These are phyloP conservation scores for Coelopa pilipes DNA, from an alignment of 2,888 invertebrate species.

Conservation along the genomic window DNA sequence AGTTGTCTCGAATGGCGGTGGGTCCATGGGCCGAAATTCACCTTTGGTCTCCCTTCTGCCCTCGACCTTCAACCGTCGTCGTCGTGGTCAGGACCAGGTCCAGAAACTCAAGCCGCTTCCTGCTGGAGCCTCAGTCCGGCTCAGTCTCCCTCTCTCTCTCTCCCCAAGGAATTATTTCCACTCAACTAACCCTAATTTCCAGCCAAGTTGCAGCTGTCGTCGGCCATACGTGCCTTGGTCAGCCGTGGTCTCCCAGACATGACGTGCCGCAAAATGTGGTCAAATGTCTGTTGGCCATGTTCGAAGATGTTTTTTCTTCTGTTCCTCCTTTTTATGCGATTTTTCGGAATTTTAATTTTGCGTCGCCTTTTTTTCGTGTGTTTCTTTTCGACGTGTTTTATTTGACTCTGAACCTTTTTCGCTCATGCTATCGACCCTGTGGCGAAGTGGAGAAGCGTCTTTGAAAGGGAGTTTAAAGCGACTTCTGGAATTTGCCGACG, in stretches of 20 bases:
- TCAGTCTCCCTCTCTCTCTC: not conserved
- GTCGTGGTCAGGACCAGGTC: not conserved
- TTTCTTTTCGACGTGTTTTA: no score
- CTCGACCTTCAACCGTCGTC: not conserved
- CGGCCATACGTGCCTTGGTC: no score
- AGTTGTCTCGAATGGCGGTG: no score
- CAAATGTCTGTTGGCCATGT: conserved; percentile 27
- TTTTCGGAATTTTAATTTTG: conserved; percentile 25
- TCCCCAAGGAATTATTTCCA: conserved; percentile 5
- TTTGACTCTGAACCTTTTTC: not conserved
- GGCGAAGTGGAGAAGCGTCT: not conserved
- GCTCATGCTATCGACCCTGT: not conserved
- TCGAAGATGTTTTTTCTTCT: not conserved
- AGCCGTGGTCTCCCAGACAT: not conserved
- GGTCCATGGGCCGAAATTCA: not conserved
- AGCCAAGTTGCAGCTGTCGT: conserved; percentile 24
- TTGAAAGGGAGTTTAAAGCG: conserved; percentile 2
- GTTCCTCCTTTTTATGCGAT: not conserved
- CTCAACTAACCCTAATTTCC: conserved; percentile 29
- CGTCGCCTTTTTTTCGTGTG: not conserved
- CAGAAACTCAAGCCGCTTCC: not conserved
- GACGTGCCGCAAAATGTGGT: conserved; percentile 28
- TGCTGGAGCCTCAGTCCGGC: not conserved
- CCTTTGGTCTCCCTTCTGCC: not conserved
- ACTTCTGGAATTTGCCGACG: conserved; percentile 26